Percentiles rank a stretch among this genome's conserved stretches.
Conservation (phyloP, 2,797 vertebrate genomes). For the Pseudochirops corinnae region DNA sequence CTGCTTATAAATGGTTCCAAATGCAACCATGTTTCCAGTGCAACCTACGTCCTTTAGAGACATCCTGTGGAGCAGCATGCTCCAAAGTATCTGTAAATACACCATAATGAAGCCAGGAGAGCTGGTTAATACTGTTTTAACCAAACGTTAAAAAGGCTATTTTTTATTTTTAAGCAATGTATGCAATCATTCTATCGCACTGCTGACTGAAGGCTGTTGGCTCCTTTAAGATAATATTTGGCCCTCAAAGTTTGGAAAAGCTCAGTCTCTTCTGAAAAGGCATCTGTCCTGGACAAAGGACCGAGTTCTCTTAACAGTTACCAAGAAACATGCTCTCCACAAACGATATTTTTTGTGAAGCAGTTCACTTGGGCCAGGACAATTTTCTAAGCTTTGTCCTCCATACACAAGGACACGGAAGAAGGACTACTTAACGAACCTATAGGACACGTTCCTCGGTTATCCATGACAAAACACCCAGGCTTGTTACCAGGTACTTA, state of each 20-base stretch:
- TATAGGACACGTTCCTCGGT: not conserved
- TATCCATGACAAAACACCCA: not conserved
- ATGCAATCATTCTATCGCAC: slow-evolving; percentile 25
- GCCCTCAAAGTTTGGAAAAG: slow-evolving; percentile 24
- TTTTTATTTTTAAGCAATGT: slow-evolving; percentile 52
- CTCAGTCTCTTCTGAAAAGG: slow-evolving; percentile 19
- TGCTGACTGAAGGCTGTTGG: slow-evolving; percentile 5
- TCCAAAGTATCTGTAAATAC: not conserved
- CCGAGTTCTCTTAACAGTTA: not conserved
- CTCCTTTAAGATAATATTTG: not conserved
- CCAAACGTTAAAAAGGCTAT: slow-evolving; percentile 22
- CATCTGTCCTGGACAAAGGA: not conserved
- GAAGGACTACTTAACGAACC: slow-evolving; percentile 38
- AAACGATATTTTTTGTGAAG: slow-evolving; percentile 22
- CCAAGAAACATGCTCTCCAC: not conserved
- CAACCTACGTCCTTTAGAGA: not conserved
- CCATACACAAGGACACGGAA: slow-evolving; percentile 23
- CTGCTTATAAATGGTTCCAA: slow-evolving; percentile 35
- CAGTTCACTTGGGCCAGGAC: slow-evolving; percentile 26
- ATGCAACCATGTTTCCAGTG: slow-evolving; percentile 6
- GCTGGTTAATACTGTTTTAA: slow-evolving; percentile 30
- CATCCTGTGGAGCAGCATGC: not conserved
- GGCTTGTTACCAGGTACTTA: slow-evolving; percentile 85
- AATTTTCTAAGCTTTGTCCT: slow-evolving; percentile 2
- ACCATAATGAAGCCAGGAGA: not conserved